Conservation (phyloP, 2,113 vertebrate species). For the Gnathonemus echidnorhynchus region DNA sequence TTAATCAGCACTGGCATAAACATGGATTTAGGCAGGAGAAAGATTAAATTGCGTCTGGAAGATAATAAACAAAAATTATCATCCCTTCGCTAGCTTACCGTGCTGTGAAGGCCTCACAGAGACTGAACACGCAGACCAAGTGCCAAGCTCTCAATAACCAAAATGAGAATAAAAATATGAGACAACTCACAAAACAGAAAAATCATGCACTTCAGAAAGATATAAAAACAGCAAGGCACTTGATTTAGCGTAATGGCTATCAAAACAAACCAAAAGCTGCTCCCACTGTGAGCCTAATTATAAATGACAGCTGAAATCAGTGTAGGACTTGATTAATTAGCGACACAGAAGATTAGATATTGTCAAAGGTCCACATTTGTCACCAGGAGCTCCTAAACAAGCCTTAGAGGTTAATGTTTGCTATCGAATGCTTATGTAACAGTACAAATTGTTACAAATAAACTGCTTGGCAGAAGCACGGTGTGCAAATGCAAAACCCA, state of each 20-base stretch:
- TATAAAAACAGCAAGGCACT: neutral
- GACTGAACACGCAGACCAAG: neutral
- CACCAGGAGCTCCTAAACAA: neutral
- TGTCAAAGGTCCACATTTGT: neutral
- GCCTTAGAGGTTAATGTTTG: neutral
- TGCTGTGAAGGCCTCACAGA: neutral
- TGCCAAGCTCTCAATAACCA: neutral
- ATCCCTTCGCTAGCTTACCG: neutral
- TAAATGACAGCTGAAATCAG: neutral
- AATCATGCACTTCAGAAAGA: neutral
- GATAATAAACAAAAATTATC: constrained; percentile 3
- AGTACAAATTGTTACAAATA: neutral
- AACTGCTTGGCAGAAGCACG: neutral
- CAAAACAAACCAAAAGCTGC: neutral
- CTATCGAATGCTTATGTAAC: neutral
- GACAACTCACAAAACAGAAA: neutral
- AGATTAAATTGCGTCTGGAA: constrained; percentile 11
- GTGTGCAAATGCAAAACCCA: neutral
- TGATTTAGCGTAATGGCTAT: neutral
- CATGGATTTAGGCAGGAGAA: neutral
- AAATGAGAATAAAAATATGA: neutral
- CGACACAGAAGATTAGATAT: neutral
- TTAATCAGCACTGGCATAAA: neutral
- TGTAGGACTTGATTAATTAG: neutral
- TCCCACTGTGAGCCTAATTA: neutral